These are phyloP conservation scores for Erpetoichthys calabaricus DNA, from an alignment of 2,797 vertebrate genomes.

Conservation along the genomic window DNA sequence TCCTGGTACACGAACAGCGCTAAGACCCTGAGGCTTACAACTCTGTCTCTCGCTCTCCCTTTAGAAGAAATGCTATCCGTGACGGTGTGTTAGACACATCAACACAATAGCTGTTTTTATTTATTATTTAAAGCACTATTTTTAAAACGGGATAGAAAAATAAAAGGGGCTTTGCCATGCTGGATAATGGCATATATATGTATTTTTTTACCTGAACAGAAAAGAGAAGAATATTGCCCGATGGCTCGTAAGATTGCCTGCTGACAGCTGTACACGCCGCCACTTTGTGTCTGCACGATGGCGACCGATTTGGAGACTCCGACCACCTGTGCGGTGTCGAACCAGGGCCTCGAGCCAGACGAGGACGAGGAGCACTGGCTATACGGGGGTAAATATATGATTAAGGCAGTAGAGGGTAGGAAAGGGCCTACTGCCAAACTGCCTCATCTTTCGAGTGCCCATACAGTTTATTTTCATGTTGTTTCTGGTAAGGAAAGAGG, in stretches of 20 bases:
- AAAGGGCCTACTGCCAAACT: too few relatives aligned
- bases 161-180: background rate
- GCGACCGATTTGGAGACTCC: constrained; percentile 10
- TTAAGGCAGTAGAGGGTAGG: background rate
- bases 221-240: background rate
- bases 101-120: too few relatives aligned
- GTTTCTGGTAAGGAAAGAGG: too few relatives aligned
- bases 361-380: constrained; percentile 28
- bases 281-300: constrained; percentile 11
- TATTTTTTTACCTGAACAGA: constrained; percentile 1
- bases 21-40: too few relatives aligned
- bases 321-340: constrained; percentile 7
- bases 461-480: too few relatives aligned
- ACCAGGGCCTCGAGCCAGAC: constrained; percentile 9
- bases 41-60: too few relatives aligned
- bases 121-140: too few relatives aligned
- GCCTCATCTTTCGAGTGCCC: too few relatives aligned
- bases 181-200: background rate
- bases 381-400: constrained; percentile 24
- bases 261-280: constrained; percentile 3
- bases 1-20: too few relatives aligned
- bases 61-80: too few relatives aligned
- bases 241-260: background rate
- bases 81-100: too few relatives aligned
- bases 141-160: too few relatives aligned